A percentile compares a stretch with the other conserved stretches of the same genome.
Conservation (phyloP, 2,888 invertebrate species). For the Poecilobothrus nobilitatus region DNA sequence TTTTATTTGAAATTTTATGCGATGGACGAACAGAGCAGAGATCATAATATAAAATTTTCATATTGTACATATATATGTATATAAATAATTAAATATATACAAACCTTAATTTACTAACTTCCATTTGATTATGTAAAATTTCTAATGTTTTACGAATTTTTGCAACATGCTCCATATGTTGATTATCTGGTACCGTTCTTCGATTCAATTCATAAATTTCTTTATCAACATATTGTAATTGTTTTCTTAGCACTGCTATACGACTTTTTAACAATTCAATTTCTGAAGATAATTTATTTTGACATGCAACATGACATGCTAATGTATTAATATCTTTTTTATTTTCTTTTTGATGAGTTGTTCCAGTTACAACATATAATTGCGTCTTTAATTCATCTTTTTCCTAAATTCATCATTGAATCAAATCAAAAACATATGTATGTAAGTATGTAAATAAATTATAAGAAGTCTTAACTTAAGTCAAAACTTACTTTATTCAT, state of each 20-base stretch:
- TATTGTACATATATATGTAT: no score
- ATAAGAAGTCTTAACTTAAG: not conserved
- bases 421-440: no score
- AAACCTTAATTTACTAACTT: slow-evolving; percentile 32
- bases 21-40: no score
- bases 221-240: slow-evolving; percentile 34
- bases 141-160: slow-evolving; percentile 31
- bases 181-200: slow-evolving; percentile 37
- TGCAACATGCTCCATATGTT: slow-evolving; percentile 34
- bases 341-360: slow-evolving; percentile 30
- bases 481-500: slow-evolving; percentile 23
- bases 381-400: slow-evolving; percentile 35
- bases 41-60: no score
- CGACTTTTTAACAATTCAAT: slow-evolving; percentile 34
- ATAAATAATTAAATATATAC: no score
- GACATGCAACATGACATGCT: slow-evolving; percentile 36
- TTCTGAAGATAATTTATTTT: slow-evolving; percentile 33
- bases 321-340: slow-evolving; percentile 30
- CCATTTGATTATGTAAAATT: slow-evolving; percentile 38
- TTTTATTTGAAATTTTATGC: no score
- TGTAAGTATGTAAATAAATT: no score
- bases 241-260: slow-evolving; percentile 34
- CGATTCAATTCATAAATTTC: slow-evolving; percentile 37
- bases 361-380: slow-evolving; percentile 38
- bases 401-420: no score